phyloP scores from a whole-genome alignment of 2,888 invertebrate genomes.

The Drosophila mimetica region DNA sequence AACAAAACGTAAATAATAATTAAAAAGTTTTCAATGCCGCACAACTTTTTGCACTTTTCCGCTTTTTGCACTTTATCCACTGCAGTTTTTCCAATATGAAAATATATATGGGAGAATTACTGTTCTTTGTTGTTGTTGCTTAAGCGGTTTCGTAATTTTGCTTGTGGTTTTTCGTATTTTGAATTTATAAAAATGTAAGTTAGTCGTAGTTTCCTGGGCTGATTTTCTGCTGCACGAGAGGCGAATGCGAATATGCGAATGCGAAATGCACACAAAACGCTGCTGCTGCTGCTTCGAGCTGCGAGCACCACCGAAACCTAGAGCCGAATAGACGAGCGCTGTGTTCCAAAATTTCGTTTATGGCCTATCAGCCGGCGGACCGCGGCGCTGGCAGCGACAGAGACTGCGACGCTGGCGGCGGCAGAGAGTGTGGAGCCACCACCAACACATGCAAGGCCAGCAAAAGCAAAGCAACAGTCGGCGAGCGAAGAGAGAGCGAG shows the following conservation, averaged over 20 bases:
- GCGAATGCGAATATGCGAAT: constrained; percentile 69
- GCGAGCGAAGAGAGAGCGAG: constrained; percentile 55
- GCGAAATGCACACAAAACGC: constrained; percentile 69
- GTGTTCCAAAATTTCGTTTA: constrained; percentile 84
- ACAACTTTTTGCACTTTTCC: constrained; percentile 34
- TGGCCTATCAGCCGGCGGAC: constrained; percentile 64
- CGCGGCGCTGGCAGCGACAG: constrained; percentile 29
- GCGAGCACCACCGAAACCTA: constrained; percentile 85
- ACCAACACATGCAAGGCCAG: constrained; percentile 47
- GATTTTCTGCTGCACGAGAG: constrained; percentile 71
- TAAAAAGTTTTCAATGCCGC: constrained; percentile 51
- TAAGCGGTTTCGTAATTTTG: constrained; percentile 16
- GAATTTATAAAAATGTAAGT: constrained; percentile 35
- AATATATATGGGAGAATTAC: constrained; percentile 35
- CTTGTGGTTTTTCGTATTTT: not conserved
- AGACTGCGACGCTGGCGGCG: not conserved
- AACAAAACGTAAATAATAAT: constrained; percentile 71
- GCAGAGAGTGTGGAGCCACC: constrained; percentile 44
- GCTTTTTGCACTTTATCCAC: constrained; percentile 32
- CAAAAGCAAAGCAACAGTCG: constrained; percentile 54
- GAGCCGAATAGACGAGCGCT: constrained; percentile 83
- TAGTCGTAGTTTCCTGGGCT: constrained; percentile 35
- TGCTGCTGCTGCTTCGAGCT: constrained; percentile 77
- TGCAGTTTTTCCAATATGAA: constrained; percentile 35
- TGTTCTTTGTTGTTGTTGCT: constrained; percentile 10